These are phyloP conservation scores for Helicorthomorpha holstii DNA, from an alignment of 1,140 invertebrate genomes.

Conservation along the genomic window DNA sequence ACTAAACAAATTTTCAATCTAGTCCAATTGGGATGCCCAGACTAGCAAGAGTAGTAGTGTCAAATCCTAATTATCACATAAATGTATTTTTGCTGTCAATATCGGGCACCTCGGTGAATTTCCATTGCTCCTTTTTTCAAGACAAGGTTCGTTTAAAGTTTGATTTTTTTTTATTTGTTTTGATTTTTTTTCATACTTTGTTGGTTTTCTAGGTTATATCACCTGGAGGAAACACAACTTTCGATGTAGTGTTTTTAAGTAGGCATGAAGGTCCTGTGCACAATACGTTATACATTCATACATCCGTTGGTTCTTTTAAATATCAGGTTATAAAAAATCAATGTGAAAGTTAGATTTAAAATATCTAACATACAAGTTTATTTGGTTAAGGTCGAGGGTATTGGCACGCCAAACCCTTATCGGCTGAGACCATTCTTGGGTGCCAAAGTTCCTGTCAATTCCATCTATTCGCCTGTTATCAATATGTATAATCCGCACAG, in stretches of 20 bases:
- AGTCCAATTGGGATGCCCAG: conserved; percentile 68
- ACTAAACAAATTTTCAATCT: conserved; percentile 19
- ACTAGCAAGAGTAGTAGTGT: conserved; percentile 56
- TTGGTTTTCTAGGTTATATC: conserved; percentile 46
- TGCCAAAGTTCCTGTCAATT: conserved; percentile 77
- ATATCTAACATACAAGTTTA: not conserved
- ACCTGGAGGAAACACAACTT: conserved; percentile 78
- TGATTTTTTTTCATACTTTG: not conserved
- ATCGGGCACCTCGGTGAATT: conserved; percentile 68
- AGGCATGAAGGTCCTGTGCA: conserved; percentile 71
- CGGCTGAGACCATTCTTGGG: conserved; percentile 71
- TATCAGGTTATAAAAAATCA: conserved; percentile 39
- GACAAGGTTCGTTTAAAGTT: conserved; percentile 44
- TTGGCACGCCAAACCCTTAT: conserved; percentile 71
- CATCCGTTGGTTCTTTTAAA: conserved; percentile 68
- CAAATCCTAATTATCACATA: conserved; percentile 54
- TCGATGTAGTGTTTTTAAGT: conserved; percentile 87
- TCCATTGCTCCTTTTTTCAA: conserved; percentile 83
- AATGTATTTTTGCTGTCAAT: conserved; percentile 70
- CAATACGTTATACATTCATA: conserved; percentile 80
- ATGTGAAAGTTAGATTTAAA: conserved; percentile 1
- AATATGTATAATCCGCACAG: conserved; percentile 86
- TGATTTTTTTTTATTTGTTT: conserved; percentile 8
- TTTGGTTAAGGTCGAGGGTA: conserved; percentile 49
- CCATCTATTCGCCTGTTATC: conserved; percentile 73